Conservation (phyloP, 1,140 invertebrate genomes). For the Dolichoris vasculosae region DNA sequence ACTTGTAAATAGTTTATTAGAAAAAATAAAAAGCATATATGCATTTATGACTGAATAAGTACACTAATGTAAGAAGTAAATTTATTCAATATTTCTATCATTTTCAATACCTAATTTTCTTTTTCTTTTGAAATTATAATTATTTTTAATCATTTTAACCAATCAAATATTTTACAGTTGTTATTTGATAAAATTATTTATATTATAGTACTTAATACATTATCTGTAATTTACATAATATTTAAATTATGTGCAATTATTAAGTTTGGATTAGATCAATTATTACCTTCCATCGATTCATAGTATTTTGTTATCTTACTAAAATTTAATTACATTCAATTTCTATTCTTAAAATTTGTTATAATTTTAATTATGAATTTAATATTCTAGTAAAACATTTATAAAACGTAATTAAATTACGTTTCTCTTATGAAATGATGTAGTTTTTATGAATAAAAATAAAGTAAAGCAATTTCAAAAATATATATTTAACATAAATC, state of each 20-base stretch:
- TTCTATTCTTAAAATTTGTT: no score
- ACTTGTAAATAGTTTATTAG: constrained; percentile 36
- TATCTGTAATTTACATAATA: not conserved
- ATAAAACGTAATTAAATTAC: no score
- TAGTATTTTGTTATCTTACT: no score
- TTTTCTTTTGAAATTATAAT: not conserved
- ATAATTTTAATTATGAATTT: no score
- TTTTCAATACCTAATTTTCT: not conserved
- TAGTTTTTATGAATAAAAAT: no score
- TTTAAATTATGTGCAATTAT: not conserved
- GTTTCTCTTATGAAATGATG: no score
- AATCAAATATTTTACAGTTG: not conserved
- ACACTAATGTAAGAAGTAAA: not conserved
- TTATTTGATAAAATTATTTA: not conserved
- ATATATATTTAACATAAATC: no score
- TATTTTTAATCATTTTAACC: not conserved
- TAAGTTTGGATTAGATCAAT: no score
- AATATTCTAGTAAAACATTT: no score
- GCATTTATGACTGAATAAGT: constrained; percentile 46
- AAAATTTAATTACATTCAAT: no score
- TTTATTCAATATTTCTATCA: not conserved
- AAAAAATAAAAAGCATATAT: constrained; percentile 7
- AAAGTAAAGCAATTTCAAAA: no score
- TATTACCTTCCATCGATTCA: no score
- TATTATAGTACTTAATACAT: not conserved